Evolutionary conservation across 2,797 vertebrate species (phyloP), one percentile per base, ranked within the genome.

Genomic region (Rhabdomys pumilio): DNA sequence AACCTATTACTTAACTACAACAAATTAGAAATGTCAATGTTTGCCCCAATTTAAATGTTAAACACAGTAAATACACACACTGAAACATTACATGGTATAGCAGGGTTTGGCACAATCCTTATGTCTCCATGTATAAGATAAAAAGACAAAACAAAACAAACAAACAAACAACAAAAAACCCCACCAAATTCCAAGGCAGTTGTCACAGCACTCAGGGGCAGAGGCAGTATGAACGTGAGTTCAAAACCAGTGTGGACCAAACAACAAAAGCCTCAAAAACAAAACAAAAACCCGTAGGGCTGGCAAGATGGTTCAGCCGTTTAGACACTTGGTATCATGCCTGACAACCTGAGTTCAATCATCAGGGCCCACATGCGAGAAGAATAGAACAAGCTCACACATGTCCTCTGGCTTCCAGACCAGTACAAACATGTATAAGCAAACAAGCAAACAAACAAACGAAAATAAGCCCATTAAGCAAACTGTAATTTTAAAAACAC

Each of bases 21-120:
- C 31, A 88, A 92, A 84, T 55, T 76, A 82, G 44, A 95, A 95
- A 90, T 13, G 4, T 38, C 65, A 91, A n/a, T 63, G 10, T 34
- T 81, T 63, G 31, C 6, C 53, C 29, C 7, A 13, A 72, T 80
- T 94, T 85, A 69, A 72, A 90, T 24, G 53, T 72, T 44, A 67
- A 31, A 90, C 55, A 85, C 4, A 69, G 31, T 17, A 82, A 53
- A 75, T 31, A 84, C 9, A 13, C 29, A n/a, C 12, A 79, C 34
- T 20, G 3, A 61, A 86, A 61, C 22, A 91, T 22, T 41, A 55
- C 19, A 73, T 47, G 59, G 29, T 65, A 67, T 3, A 41, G 47
- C 47, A 55, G 17, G 38, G 53, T 50, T 31, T 65, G 22, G 1
- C 29, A 55, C 4, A 85, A 57, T 8, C 34, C 41, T 69, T 65